These are phyloP conservation scores for Taenioides sp. DNA, from an alignment of 2,797 vertebrate genomes.

Conservation along the genomic window DNA sequence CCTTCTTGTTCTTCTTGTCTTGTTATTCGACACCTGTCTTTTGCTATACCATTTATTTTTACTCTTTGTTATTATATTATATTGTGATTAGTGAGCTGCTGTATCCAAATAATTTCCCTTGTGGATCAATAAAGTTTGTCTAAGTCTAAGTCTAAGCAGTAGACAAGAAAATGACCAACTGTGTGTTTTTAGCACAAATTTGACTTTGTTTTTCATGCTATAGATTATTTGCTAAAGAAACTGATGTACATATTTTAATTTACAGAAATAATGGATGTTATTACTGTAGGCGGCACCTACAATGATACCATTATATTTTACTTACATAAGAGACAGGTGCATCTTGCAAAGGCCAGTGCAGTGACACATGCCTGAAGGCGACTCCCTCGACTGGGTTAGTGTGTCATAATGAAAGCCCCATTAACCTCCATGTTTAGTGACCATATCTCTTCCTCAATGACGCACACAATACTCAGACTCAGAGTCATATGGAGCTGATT, in stretches of 20 bases:
- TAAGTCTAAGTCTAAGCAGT: no score
- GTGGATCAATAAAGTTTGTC: no score
- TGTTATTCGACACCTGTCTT: no score
- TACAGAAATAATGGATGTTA: neutral
- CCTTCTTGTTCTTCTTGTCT: no score
- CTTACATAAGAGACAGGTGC: neutral
- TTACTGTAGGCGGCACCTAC: neutral
- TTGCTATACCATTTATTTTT: no score
- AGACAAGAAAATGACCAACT: neutral
- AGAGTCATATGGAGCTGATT: neutral
- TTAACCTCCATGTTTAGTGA: conserved; percentile 30
- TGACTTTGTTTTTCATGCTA: neutral
- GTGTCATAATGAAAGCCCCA: neutral
- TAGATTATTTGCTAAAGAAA: no score
- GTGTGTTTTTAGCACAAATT: neutral
- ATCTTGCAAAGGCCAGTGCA: neutral
- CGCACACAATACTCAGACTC: neutral
- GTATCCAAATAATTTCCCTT: no score
- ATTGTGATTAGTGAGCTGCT: no score
- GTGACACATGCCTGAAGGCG: neutral
- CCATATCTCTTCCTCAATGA: conserved; percentile 5
- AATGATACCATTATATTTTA: neutral
- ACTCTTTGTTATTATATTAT: no score
- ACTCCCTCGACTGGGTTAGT: neutral
- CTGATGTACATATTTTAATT: neutral